Percentiles rank a stretch among this genome's conserved stretches.
phyloP scores from a whole-genome alignment of 2,888 invertebrate species.

The Pardosa pseudoannulata region DNA sequence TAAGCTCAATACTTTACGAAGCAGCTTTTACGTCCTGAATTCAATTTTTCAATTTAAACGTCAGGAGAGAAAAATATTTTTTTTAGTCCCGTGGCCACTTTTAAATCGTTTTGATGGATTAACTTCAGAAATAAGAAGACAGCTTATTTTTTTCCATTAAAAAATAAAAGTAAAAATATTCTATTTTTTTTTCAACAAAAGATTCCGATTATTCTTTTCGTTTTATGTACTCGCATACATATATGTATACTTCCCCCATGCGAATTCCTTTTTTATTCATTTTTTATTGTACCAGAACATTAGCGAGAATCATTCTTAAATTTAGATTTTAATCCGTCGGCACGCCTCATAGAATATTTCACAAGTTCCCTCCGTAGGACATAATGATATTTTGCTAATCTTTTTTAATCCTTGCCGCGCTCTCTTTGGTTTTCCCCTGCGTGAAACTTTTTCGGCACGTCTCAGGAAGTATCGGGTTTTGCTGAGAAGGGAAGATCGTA shows the following conservation, averaged over 20 bases:
- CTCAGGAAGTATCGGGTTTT: background rate
- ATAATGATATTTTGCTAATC: slow-evolving; percentile 68
- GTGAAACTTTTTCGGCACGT: slow-evolving; percentile 9
- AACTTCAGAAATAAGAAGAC: slow-evolving; percentile 47
- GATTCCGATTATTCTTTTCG: slow-evolving; percentile 28
- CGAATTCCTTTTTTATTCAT: slow-evolving; percentile 15
- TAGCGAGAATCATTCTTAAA: slow-evolving; percentile 53
- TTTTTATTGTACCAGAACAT: slow-evolving; percentile 31
- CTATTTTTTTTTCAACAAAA: background rate
- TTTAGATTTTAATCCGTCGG: slow-evolving; percentile 57
- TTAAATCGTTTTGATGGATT: slow-evolving; percentile 59
- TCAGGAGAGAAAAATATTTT: background rate
- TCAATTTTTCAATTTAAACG: slow-evolving; percentile 14
- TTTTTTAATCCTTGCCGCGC: slow-evolving; percentile 57
- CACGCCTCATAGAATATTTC: slow-evolving; percentile 64
- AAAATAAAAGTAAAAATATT: slow-evolving; percentile 9
- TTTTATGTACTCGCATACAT: slow-evolving; percentile 26
- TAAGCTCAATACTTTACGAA: no score
- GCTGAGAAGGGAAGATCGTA: background rate
- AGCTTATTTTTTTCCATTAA: slow-evolving; percentile 43
- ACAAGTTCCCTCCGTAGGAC: slow-evolving; percentile 52
- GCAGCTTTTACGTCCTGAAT: background rate
- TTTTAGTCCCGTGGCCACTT: slow-evolving; percentile 33
- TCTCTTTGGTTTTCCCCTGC: slow-evolving; percentile 18
- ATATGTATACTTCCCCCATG: background rate